Base-by-base conservation (phyloP, 1,140 invertebrate species). In the Drosophila willistoni region DNA sequence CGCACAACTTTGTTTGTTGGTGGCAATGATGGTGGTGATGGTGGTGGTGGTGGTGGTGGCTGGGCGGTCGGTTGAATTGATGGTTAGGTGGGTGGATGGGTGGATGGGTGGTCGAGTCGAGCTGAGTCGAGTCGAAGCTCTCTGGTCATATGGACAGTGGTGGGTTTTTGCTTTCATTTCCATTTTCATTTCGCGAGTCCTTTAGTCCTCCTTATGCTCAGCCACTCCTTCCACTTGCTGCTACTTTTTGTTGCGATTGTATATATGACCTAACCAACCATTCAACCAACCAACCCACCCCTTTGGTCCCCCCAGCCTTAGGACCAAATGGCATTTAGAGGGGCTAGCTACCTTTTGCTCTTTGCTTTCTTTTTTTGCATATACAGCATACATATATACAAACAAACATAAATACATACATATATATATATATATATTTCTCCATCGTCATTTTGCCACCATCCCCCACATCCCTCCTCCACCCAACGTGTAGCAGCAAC, bases 181-280 rank as follows among this genome's bases (percentile, higher is more conserved):
- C 56, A 56, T 68, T 76, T 76, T 86, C 83, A 86, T 82, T 86
- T 86, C 68, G 83, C 83, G 63, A 85, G 87, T 79, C 73, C 76
- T 79, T 79, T 73, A 61, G 33, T 47, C 44, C 44, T 47, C 44
- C 44, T 47, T 47, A 47, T 47, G 44, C 44, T 19, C 33, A 54
- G 19, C 70, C 29, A 7, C 22, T 7, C 19, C 22, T 25, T 36
- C 65, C 22, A 41, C 71, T 34, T 41, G 64, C 54, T 59, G 56
- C 25, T 59, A 36, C 33, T 33, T 60, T 29, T 34, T 60, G 60
- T 33, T 64, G 39, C 29, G 36, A 59, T 59, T 59, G 9, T 56
- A 56, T 56, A 33, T 77, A 70, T 77, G 71, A 63, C 57, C 61
- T 71, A 75, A 71, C 67, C 77, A 77, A 25, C 22, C 22, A 25